phyloP scores from a whole-genome alignment of 2,888 invertebrate species.

The Gonocerus acuteangulatus region DNA sequence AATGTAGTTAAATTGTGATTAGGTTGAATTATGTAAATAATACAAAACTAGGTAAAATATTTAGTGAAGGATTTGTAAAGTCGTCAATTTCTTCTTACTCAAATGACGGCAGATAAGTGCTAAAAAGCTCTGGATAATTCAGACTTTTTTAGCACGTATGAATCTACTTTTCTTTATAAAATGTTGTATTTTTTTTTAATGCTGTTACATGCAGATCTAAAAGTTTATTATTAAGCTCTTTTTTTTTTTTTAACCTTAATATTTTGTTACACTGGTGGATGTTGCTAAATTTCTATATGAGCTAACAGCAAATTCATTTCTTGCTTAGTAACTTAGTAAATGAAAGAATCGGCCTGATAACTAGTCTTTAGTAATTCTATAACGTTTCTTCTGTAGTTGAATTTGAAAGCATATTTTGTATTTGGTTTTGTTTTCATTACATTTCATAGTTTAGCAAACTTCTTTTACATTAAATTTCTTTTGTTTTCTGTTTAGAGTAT shows the following conservation, averaged over 20 bases:
- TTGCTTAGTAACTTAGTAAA: not conserved
- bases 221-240: too few species aligned
- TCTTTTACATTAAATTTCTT: not conserved
- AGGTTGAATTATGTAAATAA: slow-evolving; percentile 9
- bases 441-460: not conserved
- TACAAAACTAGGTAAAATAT: not conserved
- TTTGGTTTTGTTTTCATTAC: not conserved
- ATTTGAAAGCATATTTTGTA: not conserved
- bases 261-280: not conserved
- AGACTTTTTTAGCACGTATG: too few species aligned
- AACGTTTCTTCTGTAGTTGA: not conserved
- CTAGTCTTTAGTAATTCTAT: not conserved
- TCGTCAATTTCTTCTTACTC: not conserved
- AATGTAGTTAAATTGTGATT: slow-evolving; percentile 16
- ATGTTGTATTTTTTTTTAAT: too few species aligned
- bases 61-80: not conserved
- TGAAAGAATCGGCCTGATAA: not conserved
- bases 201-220: too few species aligned
- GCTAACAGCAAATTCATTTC: not conserved
- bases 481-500: not conserved
- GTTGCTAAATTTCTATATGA: not conserved
- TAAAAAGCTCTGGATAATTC: too few species aligned
- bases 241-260: not conserved
- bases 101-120: too few species aligned
- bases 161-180: too few species aligned